Evolutionary conservation across 2,113 vertebrate species (phyloP).

Genomic region (Oryzias javanicus): DNA sequence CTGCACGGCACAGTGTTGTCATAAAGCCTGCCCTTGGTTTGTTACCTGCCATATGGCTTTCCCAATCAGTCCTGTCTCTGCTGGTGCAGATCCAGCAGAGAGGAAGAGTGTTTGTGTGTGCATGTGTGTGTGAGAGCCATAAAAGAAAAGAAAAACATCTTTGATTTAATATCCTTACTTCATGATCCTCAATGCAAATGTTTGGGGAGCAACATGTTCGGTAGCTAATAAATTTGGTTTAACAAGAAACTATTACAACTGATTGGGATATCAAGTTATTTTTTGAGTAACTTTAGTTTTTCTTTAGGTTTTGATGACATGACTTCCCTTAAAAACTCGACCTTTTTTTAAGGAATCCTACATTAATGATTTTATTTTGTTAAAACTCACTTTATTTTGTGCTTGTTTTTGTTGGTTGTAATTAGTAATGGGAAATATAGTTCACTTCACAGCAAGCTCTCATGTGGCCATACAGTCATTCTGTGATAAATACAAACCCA

Average conservation of each 20-base stretch:
- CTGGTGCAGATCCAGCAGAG: conserved; percentile 46
- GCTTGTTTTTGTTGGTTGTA: too few relatives aligned
- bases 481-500: too few relatives aligned
- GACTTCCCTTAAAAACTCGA: too few relatives aligned
- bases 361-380: too few relatives aligned
- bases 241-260: neutral
- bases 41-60: conserved; percentile 71
- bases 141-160: conserved; percentile 7
- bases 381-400: too few relatives aligned
- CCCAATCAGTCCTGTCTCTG: conserved; percentile 49
- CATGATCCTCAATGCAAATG: conserved; percentile 18
- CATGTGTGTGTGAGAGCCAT: neutral
- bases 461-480: too few relatives aligned
- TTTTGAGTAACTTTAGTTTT: too few relatives aligned
- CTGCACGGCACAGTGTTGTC: conserved; percentile 40
- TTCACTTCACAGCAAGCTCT: too few relatives aligned
- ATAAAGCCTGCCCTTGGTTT: conserved; percentile 54
- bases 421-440: too few relatives aligned
- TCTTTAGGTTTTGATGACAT: too few relatives aligned
- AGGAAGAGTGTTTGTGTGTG: neutral
- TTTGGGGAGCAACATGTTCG: conserved; percentile 8
- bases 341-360: too few relatives aligned
- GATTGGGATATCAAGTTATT: too few relatives aligned
- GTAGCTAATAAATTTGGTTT: neutral
- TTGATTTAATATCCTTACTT: conserved; percentile 17